Conservation (phyloP, 1,140 invertebrate genomes). For the Drosophila azteca region DNA sequence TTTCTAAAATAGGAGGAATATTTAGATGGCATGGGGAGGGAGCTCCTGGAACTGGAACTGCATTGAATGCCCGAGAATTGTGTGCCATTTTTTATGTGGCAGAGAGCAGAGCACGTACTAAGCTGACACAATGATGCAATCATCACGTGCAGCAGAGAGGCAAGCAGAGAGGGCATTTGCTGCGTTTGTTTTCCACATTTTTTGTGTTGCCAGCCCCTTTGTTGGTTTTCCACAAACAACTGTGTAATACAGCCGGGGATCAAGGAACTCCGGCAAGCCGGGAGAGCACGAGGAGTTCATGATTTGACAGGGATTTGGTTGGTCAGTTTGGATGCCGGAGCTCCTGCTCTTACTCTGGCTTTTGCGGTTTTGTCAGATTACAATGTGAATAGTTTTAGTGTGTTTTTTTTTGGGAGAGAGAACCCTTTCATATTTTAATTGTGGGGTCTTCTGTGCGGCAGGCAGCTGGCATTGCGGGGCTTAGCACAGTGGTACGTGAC, state of each 20-base stretch:
- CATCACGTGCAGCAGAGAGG: constrained; percentile 67
- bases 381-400: constrained; percentile 35
- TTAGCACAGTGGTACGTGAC: constrained; percentile 70
- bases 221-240: constrained; percentile 29
- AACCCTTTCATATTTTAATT: constrained; percentile 80
- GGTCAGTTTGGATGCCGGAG: constrained; percentile 25
- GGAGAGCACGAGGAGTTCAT: constrained; percentile 27
- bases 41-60: constrained; percentile 34
- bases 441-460: constrained; percentile 54
- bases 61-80: constrained; percentile 57
- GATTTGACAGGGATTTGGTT: constrained; percentile 42
- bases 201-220: constrained; percentile 5
- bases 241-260: constrained; percentile 18
- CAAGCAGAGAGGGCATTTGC: constrained; percentile 18
- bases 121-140: constrained; percentile 82
- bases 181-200: constrained; percentile 58
- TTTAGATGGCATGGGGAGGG: not conserved
- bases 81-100: constrained; percentile 79
- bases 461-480: constrained; percentile 67
- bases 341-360: too few relatives aligned
- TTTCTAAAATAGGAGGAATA: constrained; percentile 33
- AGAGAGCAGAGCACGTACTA: constrained; percentile 77
- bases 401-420: not conserved
- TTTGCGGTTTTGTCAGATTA: constrained; percentile 63
- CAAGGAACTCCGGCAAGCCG: too few relatives aligned